phyloP scores from a whole-genome alignment of 2,113 vertebrate genomes.

The Lucifuga dentata region DNA sequence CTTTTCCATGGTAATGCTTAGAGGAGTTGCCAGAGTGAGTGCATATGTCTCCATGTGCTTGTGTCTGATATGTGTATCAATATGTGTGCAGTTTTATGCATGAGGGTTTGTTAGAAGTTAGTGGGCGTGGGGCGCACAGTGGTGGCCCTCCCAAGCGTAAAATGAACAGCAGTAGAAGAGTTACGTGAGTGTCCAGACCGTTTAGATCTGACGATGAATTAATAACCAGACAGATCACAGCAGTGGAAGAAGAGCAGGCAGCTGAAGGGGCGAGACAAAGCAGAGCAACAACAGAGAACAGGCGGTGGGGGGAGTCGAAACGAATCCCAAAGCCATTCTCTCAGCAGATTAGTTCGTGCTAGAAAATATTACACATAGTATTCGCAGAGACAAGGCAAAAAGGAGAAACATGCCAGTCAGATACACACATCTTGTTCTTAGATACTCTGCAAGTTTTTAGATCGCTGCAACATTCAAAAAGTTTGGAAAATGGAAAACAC shows the following conservation, averaged over 20 bases:
- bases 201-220: constrained; percentile 74
- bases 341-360: constrained; percentile 12
- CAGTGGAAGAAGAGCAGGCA: constrained; percentile 45
- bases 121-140: neutral
- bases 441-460: no score
- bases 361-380: constrained; percentile 25
- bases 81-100: neutral
- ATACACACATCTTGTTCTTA: no score
- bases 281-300: constrained; percentile 28
- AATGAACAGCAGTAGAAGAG: constrained; percentile 55
- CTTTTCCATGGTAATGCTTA: neutral
- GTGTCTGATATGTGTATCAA: neutral
- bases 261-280: constrained; percentile 54
- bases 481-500: no score
- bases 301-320: constrained; percentile 34
- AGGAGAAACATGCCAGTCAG: no score
- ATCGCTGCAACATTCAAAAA: no score
- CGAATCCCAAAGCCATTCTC: constrained; percentile 25
- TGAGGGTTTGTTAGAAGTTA: constrained; percentile 17
- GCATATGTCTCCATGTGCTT: neutral
- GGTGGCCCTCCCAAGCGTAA: constrained; percentile 55
- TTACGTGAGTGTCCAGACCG: constrained; percentile 59
- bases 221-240: constrained; percentile 65
- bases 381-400: no score
- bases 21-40: constrained; percentile 10